These are phyloP conservation scores for Argyrosomus japonicus DNA, from an alignment of 2,113 vertebrate species.

Conservation along the genomic window DNA sequence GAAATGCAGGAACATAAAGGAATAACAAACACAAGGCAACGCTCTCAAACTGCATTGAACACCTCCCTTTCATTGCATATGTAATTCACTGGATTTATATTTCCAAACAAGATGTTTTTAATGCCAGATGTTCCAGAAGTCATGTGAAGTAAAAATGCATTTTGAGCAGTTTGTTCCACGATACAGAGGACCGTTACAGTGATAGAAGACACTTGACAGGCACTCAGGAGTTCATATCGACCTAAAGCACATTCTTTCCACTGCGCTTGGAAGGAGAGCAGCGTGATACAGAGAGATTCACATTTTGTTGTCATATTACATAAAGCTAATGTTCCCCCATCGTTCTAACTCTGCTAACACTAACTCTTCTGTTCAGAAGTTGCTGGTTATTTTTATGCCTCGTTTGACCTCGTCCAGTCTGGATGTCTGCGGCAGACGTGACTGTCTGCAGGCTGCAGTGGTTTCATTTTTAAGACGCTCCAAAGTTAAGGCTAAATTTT, in stretches of 20 bases:
- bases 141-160: neutral
- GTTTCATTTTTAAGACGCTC: too few relatives aligned
- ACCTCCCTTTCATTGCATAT: neutral
- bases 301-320: constrained; percentile 8
- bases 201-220: constrained; percentile 13
- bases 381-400: too few relatives aligned
- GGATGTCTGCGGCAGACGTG: too few relatives aligned
- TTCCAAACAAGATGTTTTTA: neutral
- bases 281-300: neutral
- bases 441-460: too few relatives aligned
- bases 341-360: too few relatives aligned
- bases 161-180: neutral
- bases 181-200: neutral
- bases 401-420: too few relatives aligned
- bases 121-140: too few relatives aligned
- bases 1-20: neutral
- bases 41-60: neutral
- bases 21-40: neutral
- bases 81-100: too few relatives aligned
- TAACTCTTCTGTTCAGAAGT: too few relatives aligned
- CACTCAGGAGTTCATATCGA: constrained; percentile 39
- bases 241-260: constrained; percentile 52
- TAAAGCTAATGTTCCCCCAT: neutral
- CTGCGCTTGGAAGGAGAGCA: constrained; percentile 13
- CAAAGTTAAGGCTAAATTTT: too few relatives aligned